phyloP scores from a whole-genome alignment of 2,888 invertebrate genomes.

The Laspeyria flexula region DNA sequence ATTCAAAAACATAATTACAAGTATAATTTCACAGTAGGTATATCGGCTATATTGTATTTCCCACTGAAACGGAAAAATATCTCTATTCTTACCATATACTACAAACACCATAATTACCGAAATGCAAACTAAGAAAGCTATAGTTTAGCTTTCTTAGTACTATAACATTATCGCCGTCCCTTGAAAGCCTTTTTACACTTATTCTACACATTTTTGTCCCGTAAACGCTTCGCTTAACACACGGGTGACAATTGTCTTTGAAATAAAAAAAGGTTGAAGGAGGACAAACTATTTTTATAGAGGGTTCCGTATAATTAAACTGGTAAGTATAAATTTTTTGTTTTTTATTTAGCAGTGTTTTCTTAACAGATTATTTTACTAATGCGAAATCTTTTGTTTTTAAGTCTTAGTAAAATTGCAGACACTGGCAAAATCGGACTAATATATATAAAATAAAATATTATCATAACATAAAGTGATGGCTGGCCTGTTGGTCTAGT shows the following conservation, averaged over 20 bases:
- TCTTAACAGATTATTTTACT: too few species aligned
- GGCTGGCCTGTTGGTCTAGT: too few species aligned
- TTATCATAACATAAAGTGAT: too few species aligned
- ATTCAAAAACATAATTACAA: too few species aligned
- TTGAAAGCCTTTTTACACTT: slow-evolving; percentile 28
- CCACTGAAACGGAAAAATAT: slow-evolving; percentile 1
- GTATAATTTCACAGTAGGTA: too few species aligned
- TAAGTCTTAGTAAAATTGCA: too few species aligned
- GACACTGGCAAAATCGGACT: too few species aligned
- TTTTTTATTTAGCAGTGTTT: too few species aligned
- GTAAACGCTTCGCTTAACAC: slow-evolving; percentile 48
- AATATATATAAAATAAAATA: too few species aligned
- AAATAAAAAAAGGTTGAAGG: slow-evolving; percentile 16
- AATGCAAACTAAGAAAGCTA: slow-evolving; percentile 35
- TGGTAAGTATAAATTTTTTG: background rate
- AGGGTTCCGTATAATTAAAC: slow-evolving; percentile 31
- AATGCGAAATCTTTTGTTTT: too few species aligned
- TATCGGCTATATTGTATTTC: too few species aligned
- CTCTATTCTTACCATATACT: slow-evolving; percentile 25
- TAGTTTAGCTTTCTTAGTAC: too few species aligned
- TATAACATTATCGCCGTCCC: slow-evolving; percentile 27
- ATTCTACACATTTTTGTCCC: slow-evolving; percentile 44
- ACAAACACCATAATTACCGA: slow-evolving; percentile 27
- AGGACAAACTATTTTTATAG: slow-evolving; percentile 5
- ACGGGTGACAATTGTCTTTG: slow-evolving; percentile 42